Base-by-base conservation (phyloP, 2,113 vertebrate species). In the Rhea pennata region DNA sequence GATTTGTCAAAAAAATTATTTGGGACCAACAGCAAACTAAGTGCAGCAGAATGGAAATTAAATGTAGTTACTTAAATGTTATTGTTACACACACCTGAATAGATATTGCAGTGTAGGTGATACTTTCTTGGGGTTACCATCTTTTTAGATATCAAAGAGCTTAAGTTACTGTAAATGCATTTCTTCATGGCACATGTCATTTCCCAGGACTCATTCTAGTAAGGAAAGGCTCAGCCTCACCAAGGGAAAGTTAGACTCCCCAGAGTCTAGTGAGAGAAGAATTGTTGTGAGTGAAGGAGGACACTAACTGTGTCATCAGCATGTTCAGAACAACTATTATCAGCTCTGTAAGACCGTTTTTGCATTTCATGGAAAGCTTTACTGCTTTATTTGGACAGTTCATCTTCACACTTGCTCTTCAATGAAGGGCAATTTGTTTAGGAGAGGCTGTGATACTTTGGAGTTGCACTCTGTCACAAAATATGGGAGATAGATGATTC, bases 191-290 rank as follows among this genome's bases (percentile, higher is more conserved):
- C 44, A 31, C 33, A 58, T 64, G 64, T 72, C 24, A 81, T 90
- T 80, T 76, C 76, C 74, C 22, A 67, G 20, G 51, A 87, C 53
- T 50, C 27, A 2, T 72, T 85, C 81, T 85, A 87, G 36, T n/a
- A 80, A 71, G 50, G 36, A 88, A 94, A 91, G 64, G 46, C 6
- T 22, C 46, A 31, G 44, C 31, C 66, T 46, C 67, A 10, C 72
- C 56, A 46, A 79, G 29, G 15, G 69, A 92, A 95, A 96, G 94
- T 87, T 54, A 78, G 75, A 92, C 84, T 92, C 51, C 40, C 20
- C 22, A 15, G 65, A 48, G 75, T 50, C 51, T 73, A 78, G 79
- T 71, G 44, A 15, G 29, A 56, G 48, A 29, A 83, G n/a, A 91
- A 94, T 33, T 85, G 36, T 62, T 79, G 36, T 94, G 70, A 70